These are phyloP conservation scores for Homarus americanus DNA, from an alignment of 1,140 invertebrate species.

Conservation along the genomic window DNA sequence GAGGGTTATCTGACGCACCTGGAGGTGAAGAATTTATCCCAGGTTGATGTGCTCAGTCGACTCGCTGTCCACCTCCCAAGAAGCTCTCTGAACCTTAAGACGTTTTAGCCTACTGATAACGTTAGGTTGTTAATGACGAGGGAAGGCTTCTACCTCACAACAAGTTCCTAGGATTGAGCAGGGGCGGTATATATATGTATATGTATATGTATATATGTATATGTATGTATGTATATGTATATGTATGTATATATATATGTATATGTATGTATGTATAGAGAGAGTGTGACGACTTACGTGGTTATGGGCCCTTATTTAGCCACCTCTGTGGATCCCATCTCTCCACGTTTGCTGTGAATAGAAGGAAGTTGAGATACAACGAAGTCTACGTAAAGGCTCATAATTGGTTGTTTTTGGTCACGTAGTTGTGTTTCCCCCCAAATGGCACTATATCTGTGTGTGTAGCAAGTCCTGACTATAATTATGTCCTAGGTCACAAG, in stretches of 20 bases:
- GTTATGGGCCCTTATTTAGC: not conserved
- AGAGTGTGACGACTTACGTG: not conserved
- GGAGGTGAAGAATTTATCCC: too few relatives aligned
- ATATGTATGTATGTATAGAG: conserved; percentile 41
- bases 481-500: conserved; percentile 67
- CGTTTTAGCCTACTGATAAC: conserved; percentile 15
- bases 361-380: not conserved
- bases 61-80: conserved; percentile 40
- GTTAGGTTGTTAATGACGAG: conserved; percentile 42
- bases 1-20: too few relatives aligned
- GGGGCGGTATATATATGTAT: conserved; percentile 57
- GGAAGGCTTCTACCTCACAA: conserved; percentile 70
- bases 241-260: conserved; percentile 61
- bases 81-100: conserved; percentile 37
- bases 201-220: conserved; percentile 19
- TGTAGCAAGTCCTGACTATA: conserved; percentile 64
- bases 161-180: conserved; percentile 73
- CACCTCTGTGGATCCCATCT: not conserved
- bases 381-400: not conserved
- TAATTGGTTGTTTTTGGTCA: conserved; percentile 49
- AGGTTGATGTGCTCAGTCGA: not conserved
- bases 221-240: not conserved
- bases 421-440: conserved; percentile 60
- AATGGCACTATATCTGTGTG: conserved; percentile 70
- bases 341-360: not conserved